Evolutionary conservation across 2,888 invertebrate genomes (phyloP).

Genomic region (Ormyrus rosae): DNA sequence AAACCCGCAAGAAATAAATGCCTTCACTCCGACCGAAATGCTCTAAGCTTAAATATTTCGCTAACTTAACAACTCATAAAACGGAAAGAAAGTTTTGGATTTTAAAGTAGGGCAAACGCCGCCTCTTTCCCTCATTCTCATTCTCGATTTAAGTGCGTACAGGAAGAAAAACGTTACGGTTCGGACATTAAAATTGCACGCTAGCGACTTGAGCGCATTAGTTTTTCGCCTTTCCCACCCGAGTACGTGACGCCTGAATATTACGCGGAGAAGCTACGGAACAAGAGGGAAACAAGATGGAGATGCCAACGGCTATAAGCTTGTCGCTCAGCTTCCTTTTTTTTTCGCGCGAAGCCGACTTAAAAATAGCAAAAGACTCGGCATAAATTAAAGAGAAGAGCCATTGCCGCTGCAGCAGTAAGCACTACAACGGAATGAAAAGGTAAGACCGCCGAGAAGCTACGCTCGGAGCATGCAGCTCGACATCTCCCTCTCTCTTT

Average conservation of each 20-base stretch:
- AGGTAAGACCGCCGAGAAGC: background rate
- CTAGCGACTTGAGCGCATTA: conserved; percentile 28
- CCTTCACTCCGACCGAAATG: no score
- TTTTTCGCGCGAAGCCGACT: conserved; percentile 11
- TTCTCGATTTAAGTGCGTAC: background rate
- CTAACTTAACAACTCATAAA: no score
- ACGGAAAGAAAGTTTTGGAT: no score
- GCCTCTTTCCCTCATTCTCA: no score
- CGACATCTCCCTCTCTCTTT: background rate
- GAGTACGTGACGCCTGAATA: conserved; percentile 16
- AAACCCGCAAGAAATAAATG: no score
- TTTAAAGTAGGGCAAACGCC: no score
- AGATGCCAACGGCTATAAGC: background rate
- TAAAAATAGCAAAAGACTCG: conserved; percentile 46
- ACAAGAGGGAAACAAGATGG: background rate
- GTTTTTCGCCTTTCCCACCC: conserved; percentile 4
- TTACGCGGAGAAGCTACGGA: background rate
- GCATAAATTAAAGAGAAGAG: conserved; percentile 46
- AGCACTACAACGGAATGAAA: conserved; percentile 11
- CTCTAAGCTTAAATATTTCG: no score
- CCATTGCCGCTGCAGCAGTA: background rate
- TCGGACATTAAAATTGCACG: conserved; percentile 25
- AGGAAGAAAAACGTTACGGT: conserved; percentile 16
- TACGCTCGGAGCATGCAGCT: background rate
- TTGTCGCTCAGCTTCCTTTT: conserved; percentile 1